These are phyloP conservation scores for Sterna hirundo DNA, from an alignment of 2,113 vertebrate species.

Conservation along the genomic window DNA sequence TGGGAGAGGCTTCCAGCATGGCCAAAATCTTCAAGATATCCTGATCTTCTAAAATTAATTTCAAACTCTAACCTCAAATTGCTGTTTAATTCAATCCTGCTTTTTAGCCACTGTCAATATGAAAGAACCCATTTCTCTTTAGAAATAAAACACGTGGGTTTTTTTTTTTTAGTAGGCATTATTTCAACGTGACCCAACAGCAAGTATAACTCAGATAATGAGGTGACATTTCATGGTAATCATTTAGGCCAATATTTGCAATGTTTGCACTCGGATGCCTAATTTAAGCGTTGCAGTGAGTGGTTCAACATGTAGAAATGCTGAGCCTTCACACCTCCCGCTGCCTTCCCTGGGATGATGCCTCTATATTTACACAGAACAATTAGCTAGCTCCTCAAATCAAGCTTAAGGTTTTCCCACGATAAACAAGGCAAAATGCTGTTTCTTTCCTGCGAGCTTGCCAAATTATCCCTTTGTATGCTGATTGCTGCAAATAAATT, in stretches of 20 bases:
- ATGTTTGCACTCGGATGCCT: conserved; percentile 26
- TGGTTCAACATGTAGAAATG: neutral
- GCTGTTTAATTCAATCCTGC: neutral
- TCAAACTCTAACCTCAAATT: neutral
- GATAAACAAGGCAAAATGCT: neutral
- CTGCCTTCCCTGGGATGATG: neutral
- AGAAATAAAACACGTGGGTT: neutral
- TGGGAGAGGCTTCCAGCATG: neutral
- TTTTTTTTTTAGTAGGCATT: neutral
- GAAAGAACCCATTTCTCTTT: neutral
- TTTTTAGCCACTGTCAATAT: neutral
- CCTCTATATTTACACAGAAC: neutral
- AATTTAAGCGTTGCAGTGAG: neutral
- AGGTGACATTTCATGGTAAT: conserved; percentile 10
- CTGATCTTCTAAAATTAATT: neutral
- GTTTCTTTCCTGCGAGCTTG: neutral
- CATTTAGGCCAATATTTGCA: conserved; percentile 46
- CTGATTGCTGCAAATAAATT: neutral
- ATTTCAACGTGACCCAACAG: neutral
- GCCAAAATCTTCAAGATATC: neutral
- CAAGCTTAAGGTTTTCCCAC: neutral
- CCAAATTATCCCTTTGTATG: neutral
- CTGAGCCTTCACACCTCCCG: neutral
- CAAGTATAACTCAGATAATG: conserved; percentile 6
- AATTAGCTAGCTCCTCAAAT: conserved; percentile 21